Conservation (phyloP, 2,113 vertebrate species). For the Eubucco bourcierii region DNA sequence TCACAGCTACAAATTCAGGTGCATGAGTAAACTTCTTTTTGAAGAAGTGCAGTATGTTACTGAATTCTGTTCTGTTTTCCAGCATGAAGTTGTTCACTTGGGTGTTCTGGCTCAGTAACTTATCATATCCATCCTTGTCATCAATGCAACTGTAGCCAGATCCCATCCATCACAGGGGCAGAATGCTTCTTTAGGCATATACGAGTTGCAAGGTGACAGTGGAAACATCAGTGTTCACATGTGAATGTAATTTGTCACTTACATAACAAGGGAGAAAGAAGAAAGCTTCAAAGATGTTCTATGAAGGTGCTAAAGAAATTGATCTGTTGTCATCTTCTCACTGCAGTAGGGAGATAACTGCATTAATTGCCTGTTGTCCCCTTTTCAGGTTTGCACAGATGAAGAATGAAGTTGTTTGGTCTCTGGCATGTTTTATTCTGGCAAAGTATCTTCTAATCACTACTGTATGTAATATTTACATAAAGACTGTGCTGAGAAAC, state of each 20-base stretch:
- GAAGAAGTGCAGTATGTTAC: neutral
- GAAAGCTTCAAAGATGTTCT: neutral
- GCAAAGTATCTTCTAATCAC: slow-evolving; percentile 75
- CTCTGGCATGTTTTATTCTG: slow-evolving; percentile 59
- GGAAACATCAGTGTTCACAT: too few relatives aligned
- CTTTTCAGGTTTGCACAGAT: slow-evolving; percentile 92
- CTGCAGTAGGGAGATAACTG: neutral
- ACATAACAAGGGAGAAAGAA: neutral
- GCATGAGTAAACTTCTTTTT: neutral
- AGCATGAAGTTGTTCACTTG: neutral
- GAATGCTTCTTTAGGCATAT: accelerated
- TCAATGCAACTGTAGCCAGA: neutral
- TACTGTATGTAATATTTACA: slow-evolving; percentile 91
- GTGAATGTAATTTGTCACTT: neutral
- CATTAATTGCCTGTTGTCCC: neutral
- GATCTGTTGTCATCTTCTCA: neutral
- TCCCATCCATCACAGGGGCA: neutral
- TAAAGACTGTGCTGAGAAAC: slow-evolving; percentile 71
- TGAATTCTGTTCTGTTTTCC: neutral
- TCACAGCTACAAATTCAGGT: neutral
- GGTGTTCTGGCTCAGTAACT: neutral
- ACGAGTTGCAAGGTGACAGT: neutral
- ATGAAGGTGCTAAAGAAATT: neutral
- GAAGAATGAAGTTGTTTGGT: slow-evolving; percentile 85
- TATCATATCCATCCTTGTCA: neutral